Conservation (phyloP, 2,797 vertebrate species). For the Poecilia velifera region DNA sequence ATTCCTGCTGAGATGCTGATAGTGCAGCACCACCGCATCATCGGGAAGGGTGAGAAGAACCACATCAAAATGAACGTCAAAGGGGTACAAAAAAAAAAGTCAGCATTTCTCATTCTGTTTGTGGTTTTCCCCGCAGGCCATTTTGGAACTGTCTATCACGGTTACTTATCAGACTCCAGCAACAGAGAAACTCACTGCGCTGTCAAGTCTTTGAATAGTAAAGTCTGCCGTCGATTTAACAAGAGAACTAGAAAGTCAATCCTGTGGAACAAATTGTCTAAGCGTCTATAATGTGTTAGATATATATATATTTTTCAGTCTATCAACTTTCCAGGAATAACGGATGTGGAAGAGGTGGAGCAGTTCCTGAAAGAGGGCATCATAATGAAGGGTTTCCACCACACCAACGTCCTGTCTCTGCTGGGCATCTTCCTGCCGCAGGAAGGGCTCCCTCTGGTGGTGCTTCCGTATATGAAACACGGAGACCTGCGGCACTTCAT, state of each 20-base stretch:
- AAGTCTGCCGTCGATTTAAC: constrained; percentile 61
- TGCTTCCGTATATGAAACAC: constrained; percentile 96
- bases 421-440: constrained; percentile 90
- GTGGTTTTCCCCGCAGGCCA: constrained; percentile 82
- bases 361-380: constrained; percentile 96
- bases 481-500: constrained; percentile 96
- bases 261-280: not conserved
- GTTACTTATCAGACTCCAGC: constrained; percentile 86
- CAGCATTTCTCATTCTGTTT: not conserved
- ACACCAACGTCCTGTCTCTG: constrained; percentile 91
- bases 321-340: constrained; percentile 85
- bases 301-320: not conserved
- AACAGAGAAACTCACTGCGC: constrained; percentile 90
- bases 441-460: constrained; percentile 90
- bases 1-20: constrained; percentile 88
- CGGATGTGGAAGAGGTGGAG: constrained; percentile 95
- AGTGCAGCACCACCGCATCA: constrained; percentile 88
- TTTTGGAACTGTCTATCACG: constrained; percentile 96
- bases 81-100: not conserved
- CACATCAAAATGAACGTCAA: not conserved
- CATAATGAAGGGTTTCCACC: constrained; percentile 95
- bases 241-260: not conserved
- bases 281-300: not conserved
- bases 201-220: constrained; percentile 96
- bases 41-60: constrained; percentile 89